Evolutionary conservation across 2,113 vertebrate species (phyloP).

Genomic region (Nerophis ophidion): DNA sequence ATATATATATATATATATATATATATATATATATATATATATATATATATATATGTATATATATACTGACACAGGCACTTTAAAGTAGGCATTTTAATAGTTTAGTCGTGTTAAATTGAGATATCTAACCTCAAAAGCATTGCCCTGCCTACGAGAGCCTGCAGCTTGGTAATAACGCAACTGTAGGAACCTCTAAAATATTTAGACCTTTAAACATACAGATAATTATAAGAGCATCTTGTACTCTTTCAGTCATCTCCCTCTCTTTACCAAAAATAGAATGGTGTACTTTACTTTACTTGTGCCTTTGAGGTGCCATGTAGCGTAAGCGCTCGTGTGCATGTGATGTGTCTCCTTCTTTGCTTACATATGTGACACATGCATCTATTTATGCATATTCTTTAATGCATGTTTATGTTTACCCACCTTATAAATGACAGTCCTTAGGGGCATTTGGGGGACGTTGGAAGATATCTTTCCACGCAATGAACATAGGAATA

Average conservation of each 20-base stretch:
- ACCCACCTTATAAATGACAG: constrained; percentile 10
- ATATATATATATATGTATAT: too few species aligned
- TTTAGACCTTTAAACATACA: constrained; percentile 58
- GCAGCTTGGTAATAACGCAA: constrained; percentile 41
- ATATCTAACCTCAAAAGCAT: constrained; percentile 42
- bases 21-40: too few species aligned
- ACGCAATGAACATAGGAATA: constrained; percentile 49
- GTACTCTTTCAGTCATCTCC: constrained; percentile 10
- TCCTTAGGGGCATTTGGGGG: constrained; percentile 23
- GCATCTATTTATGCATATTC: constrained; percentile 7
- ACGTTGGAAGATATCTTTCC: constrained; percentile 5
- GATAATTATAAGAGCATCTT: constrained; percentile 34
- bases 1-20: too few species aligned
- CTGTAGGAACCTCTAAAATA: constrained; percentile 55
- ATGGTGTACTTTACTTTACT: constrained; percentile 4
- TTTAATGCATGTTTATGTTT: constrained; percentile 7
- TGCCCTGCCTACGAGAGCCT: constrained; percentile 25
- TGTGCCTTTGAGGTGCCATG: not conserved
- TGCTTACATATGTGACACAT: not conserved
- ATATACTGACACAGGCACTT: constrained; percentile 12
- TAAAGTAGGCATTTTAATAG: constrained; percentile 37
- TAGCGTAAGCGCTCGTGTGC: constrained; percentile 5
- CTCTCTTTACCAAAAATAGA: constrained; percentile 17
- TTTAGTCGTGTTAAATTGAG: constrained; percentile 30
- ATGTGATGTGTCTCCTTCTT: not conserved